Evolutionary conservation across 2,113 vertebrate genomes (phyloP).

Genomic region (Puffinus mauretanicus): DNA sequence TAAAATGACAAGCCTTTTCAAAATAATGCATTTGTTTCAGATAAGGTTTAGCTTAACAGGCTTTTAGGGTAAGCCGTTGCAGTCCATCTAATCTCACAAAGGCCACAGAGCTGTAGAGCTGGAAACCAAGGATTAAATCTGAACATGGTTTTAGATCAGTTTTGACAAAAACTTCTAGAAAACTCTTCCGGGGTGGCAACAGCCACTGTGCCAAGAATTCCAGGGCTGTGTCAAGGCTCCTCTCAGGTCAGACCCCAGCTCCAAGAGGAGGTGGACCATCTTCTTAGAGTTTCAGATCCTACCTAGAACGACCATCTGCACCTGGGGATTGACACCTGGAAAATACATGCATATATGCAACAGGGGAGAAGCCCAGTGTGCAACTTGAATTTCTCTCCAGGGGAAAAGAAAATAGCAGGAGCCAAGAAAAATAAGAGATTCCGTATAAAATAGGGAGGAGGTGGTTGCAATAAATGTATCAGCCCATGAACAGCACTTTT

Average conservation of each 20-base stretch:
- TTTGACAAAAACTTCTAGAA: not conserved
- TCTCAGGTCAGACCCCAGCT: not conserved
- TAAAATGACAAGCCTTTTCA: slow-evolving; percentile 4
- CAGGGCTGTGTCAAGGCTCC: not conserved
- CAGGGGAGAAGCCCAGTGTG: not conserved
- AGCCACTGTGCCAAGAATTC: not conserved
- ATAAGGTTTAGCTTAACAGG: not conserved
- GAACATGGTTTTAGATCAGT: not conserved
- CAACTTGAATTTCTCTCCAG: not conserved
- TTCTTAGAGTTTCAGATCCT: not conserved
- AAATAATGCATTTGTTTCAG: slow-evolving; percentile 11
- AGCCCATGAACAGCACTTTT: not conserved
- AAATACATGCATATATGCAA: not conserved
- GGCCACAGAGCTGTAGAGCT: not conserved
- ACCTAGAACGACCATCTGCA: not conserved
- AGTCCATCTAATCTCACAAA: not conserved
- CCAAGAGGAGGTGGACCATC: not conserved
- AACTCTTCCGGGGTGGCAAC: not conserved
- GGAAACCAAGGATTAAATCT: not conserved
- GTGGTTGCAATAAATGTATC: not conserved
- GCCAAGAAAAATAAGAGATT: not conserved
- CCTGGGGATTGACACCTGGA: not conserved
- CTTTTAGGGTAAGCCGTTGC: not conserved
- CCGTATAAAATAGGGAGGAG: not conserved
- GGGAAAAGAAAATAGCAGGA: not conserved